A percentile compares a stretch with the other conserved stretches of the same genome.
These are phyloP conservation scores for Drosophila fungiperda DNA, from an alignment of 2,888 invertebrate species.

Conservation along the genomic window DNA sequence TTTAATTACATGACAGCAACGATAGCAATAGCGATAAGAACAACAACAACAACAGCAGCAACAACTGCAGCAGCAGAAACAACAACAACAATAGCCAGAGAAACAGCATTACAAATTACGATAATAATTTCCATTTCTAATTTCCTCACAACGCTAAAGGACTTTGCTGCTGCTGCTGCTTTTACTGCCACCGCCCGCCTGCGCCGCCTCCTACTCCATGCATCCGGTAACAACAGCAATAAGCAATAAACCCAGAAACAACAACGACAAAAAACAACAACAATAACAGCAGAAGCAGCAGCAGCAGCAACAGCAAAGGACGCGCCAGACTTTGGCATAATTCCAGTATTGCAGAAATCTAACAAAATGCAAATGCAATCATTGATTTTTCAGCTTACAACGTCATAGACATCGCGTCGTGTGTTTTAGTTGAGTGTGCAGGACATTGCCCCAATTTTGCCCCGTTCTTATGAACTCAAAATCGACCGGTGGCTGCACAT, in stretches of 20 bases:
- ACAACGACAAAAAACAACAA: constrained; percentile 5
- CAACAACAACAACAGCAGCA: constrained; percentile 35
- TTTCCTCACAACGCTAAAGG: constrained; percentile 75
- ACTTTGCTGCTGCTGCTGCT: constrained; percentile 54
- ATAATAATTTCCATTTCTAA: constrained; percentile 84
- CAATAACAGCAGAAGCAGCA: background rate
- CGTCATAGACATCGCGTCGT: constrained; percentile 52
- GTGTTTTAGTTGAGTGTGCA: constrained; percentile 29
- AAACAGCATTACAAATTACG: constrained; percentile 71
- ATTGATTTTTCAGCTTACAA: constrained; percentile 75
- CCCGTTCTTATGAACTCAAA: background rate
- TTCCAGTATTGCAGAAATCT: constrained; percentile 69
- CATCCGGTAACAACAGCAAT: constrained; percentile 46
- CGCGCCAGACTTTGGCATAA: constrained; percentile 71
- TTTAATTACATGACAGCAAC: constrained; percentile 72
- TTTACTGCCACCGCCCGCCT: constrained; percentile 6
- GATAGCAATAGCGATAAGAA: constrained; percentile 37
- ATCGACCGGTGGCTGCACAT: constrained; percentile 2
- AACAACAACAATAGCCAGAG: constrained; percentile 11
- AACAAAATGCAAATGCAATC: constrained; percentile 80
- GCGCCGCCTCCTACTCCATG: constrained; percentile 10
- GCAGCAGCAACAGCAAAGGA: constrained; percentile 25
- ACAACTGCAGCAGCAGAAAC: constrained; percentile 20
- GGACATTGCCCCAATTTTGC: constrained; percentile 33
- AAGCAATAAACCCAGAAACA: constrained; percentile 33